Percentiles rank a stretch among this genome's conserved stretches.
Evolutionary conservation across 2,888 invertebrate species (phyloP).

Genomic region (Bhutanitis thaidina): DNA sequence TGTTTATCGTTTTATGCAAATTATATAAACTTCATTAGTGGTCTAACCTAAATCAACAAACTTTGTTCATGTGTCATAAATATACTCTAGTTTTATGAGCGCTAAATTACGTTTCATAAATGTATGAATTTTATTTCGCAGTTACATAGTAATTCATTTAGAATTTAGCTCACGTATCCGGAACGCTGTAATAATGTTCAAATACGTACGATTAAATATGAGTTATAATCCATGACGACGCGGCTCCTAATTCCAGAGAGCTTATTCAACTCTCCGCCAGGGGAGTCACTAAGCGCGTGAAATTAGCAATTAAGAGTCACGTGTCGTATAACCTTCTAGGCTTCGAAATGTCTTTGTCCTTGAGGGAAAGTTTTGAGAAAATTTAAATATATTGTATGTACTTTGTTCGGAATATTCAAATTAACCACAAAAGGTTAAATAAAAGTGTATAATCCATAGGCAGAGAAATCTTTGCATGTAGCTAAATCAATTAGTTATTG

Average conservation of each 20-base stretch:
- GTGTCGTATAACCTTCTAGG: constrained; percentile 43
- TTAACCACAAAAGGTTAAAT: not conserved
- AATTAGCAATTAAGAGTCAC: constrained; percentile 74
- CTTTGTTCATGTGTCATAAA: too few species aligned
- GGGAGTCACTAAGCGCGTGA: constrained; percentile 65
- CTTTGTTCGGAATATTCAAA: not conserved
- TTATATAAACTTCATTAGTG: too few species aligned
- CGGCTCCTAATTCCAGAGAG: constrained; percentile 35
- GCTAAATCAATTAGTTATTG: too few species aligned
- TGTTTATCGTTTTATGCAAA: too few species aligned
- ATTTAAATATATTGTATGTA: constrained; percentile 1
- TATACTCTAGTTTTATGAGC: not conserved
- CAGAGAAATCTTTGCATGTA: too few species aligned
- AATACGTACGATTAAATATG: constrained; percentile 54
- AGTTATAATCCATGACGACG: constrained; percentile 64
- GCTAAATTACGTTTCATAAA: not conserved
- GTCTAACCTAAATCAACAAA: too few species aligned
- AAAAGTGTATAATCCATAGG: too few species aligned
- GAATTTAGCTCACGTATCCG: not conserved
- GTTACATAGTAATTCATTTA: too few species aligned
- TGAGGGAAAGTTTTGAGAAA: constrained; percentile 22
- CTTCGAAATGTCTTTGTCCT: constrained; percentile 37
- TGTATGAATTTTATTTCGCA: too few species aligned
- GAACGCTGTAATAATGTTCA: not conserved
- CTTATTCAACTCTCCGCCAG: constrained; percentile 46